These are phyloP conservation scores for Mya arenaria DNA, from an alignment of 1,140 invertebrate species.

Conservation along the genomic window DNA sequence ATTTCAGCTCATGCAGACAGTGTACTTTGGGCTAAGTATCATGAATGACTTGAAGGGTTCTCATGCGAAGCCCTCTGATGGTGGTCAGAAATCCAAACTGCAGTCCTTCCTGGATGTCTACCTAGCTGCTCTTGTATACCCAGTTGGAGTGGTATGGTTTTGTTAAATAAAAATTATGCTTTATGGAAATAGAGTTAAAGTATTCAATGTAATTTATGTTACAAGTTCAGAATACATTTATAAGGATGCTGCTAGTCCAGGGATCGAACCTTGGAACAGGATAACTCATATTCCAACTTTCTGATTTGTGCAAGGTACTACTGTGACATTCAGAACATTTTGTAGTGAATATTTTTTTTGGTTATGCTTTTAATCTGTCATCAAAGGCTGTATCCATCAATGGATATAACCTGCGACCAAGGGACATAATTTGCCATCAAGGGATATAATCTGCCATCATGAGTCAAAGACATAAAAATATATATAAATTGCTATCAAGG, in stretches of 20 bases:
- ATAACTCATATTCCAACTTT: too few species aligned
- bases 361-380: too few species aligned
- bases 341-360: too few species aligned
- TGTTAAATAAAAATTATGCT: neutral
- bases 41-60: conserved; percentile 65
- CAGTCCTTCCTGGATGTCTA: conserved; percentile 88
- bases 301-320: too few species aligned
- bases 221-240: neutral
- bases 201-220: neutral
- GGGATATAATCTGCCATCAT: too few species aligned
- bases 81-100: conserved; percentile 79
- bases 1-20: conserved; percentile 83
- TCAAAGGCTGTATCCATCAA: too few species aligned
- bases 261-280: too few species aligned
- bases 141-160: conserved; percentile 82
- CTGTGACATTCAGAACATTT: too few species aligned
- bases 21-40: conserved; percentile 73
- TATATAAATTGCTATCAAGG: too few species aligned
- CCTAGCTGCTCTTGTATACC: conserved; percentile 88
- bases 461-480: too few species aligned
- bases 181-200: neutral
- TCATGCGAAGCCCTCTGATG: conserved; percentile 56
- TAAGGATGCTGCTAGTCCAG: neutral
- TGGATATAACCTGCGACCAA: too few species aligned
- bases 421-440: too few species aligned